Evolutionary conservation across 2,113 vertebrate genomes (phyloP), one percentile per base, ranked within the genome.

Genomic region (Coreoperca whiteheadi): DNA sequence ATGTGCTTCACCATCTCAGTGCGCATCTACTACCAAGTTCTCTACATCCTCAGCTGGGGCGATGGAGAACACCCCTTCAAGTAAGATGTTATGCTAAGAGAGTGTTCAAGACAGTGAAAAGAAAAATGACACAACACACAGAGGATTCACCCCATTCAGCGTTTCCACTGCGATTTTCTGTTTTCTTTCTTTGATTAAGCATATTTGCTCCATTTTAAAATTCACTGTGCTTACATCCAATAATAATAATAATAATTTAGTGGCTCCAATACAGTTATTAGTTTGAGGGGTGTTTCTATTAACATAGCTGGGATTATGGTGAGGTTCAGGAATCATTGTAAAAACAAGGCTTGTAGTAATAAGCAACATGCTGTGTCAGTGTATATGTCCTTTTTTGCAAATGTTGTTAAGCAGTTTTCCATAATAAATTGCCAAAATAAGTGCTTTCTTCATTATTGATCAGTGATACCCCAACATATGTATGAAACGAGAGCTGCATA

Each of bases 1-100:
- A 94, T 98, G 86, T 96, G 94, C 0, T 87, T 95, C 92, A 97
- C 97, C 90, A 93, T 97, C 88, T 94, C 96, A n/a, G 95, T 97
- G 81, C 95, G 97, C 83, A 93, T 97, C 91, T 97, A 97, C 92
- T 96, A 95, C 79, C 91, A 94, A 41, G 23, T 95, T 30, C 95
- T 98, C 71, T 89, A 95, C 77, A 83, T 79, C 0, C 90, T 98
- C 85, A 96, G 89, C 81, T 96, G 94, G 84, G 95, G 94, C 0
- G 95, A 97, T 0, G 96, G 96, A 10, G 70, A 86, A 41, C 96
- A 96, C 70, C 97, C 97, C 54, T 96, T 97, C 91, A 95, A 97
- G 97, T 99, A 93, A 96, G 97, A 88, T 15, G 18, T 57, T 51
- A 0, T 30, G 21, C 4, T 43, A 43, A 43, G 12, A 43, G 3